Percentiles rank a stretch among this genome's conserved stretches.
phyloP scores from a whole-genome alignment of 2,888 invertebrate genomes.

The Athalia rosae region DNA sequence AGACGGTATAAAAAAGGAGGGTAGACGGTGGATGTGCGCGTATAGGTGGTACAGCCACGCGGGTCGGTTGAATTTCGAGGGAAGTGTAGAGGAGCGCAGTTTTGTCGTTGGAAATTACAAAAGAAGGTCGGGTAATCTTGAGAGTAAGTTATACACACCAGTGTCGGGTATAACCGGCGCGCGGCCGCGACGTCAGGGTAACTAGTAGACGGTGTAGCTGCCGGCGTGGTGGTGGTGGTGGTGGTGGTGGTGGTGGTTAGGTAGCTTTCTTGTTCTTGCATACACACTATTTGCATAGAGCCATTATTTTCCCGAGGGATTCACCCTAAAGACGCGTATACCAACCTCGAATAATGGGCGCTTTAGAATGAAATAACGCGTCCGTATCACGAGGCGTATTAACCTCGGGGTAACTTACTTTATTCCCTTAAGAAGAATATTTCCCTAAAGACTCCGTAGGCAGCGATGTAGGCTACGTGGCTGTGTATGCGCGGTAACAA shows the following conservation, averaged over 20 bases:
- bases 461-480: background rate
- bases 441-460: conserved; percentile 7
- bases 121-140: conserved; percentile 33
- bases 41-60: background rate
- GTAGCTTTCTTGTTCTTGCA: background rate
- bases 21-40: background rate
- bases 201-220: no score
- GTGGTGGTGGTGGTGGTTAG: background rate
- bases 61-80: conserved; percentile 5
- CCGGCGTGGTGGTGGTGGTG: background rate
- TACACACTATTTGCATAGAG: conserved; percentile 38
- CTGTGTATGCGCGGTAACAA: background rate
- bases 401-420: conserved; percentile 9
- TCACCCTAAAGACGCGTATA: conserved; percentile 11
- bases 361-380: conserved; percentile 40
- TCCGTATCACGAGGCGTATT: conserved; percentile 42
- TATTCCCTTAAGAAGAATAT: conserved; percentile 24
- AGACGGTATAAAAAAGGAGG: background rate
- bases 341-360: conserved; percentile 18
- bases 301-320: conserved; percentile 34
- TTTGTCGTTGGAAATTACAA: conserved; percentile 16
- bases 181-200: no score
- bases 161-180: background rate
- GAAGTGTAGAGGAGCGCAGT: background rate
- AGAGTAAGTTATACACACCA: background rate